Evolutionary conservation across 2,888 invertebrate genomes (phyloP).

Genomic region (Lomographa bimaculata): DNA sequence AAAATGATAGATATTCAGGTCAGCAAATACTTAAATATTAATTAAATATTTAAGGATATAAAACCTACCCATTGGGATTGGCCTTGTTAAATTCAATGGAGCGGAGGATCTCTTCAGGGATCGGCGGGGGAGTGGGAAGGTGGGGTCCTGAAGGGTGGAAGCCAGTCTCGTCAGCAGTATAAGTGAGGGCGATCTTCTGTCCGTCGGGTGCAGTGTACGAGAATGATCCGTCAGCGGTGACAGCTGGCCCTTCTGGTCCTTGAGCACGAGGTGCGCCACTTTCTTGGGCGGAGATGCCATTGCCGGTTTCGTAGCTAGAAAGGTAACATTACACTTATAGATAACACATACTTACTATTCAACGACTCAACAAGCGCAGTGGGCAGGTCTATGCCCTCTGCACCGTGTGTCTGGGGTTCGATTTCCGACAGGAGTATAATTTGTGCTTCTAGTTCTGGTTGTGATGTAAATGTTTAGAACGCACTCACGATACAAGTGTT

Average conservation of each 20-base stretch:
- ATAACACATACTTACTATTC: slow-evolving; percentile 3
- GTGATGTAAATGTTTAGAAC: too few relatives aligned
- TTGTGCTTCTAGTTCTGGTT: too few relatives aligned
- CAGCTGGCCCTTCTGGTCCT: slow-evolving; percentile 79
- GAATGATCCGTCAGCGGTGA: slow-evolving; percentile 86
- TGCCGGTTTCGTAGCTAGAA: slow-evolving; percentile 85
- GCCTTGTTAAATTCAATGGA: slow-evolving; percentile 78
- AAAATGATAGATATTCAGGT: too few relatives aligned
- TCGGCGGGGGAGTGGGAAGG: slow-evolving; percentile 84
- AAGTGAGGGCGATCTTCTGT: slow-evolving; percentile 85
- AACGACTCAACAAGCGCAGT: too few relatives aligned
- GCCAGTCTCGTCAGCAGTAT: slow-evolving; percentile 89
- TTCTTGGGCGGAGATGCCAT: slow-evolving; percentile 85
- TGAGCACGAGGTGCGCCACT: slow-evolving; percentile 81
- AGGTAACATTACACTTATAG: background rate
- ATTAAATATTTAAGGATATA: too few relatives aligned
- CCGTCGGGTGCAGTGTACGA: slow-evolving; percentile 88
- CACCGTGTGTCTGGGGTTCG: too few relatives aligned
- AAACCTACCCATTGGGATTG: slow-evolving; percentile 74
- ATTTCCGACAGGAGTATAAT: too few relatives aligned
- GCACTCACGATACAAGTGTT: too few relatives aligned
- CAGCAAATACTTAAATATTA: too few relatives aligned
- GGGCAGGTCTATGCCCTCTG: too few relatives aligned
- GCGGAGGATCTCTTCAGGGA: slow-evolving; percentile 77
- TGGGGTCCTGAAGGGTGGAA: slow-evolving; percentile 86